Evolutionary conservation across 2,113 vertebrate genomes (phyloP).

Genomic region (Oreochromis tanganicae): DNA sequence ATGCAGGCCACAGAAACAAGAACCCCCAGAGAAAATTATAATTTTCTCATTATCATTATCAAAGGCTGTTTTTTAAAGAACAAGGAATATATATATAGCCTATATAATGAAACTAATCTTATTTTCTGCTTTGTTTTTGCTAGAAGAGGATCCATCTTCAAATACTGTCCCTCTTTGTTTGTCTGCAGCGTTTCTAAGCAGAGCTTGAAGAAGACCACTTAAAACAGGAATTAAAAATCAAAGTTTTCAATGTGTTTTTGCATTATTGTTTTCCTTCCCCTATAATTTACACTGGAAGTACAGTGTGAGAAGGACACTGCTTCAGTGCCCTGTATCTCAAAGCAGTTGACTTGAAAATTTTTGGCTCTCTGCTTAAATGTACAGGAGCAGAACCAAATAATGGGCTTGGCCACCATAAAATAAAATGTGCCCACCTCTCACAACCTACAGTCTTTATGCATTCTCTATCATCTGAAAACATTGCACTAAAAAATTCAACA

Average conservation of each 20-base stretch:
- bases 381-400: background rate
- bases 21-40: background rate
- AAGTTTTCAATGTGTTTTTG: background rate
- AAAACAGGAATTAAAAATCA: background rate
- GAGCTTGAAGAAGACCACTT: background rate
- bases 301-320: accelerated
- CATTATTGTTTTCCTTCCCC: background rate
- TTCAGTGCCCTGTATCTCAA: background rate
- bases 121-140: too few species aligned
- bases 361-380: background rate
- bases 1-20: background rate
- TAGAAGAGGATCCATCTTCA: background rate
- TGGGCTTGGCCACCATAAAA: background rate
- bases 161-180: background rate
- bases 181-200: background rate
- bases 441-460: background rate
- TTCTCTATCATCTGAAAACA: background rate
- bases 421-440: background rate
- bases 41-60: background rate
- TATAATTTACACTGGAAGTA: background rate
- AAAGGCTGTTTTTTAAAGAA: background rate
- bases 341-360: background rate
- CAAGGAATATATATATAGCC: background rate
- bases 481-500: background rate
- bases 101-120: too few species aligned